A percentile compares a stretch with the other conserved stretches of the same genome.
phyloP scores from a whole-genome alignment of 2,797 vertebrate genomes.

The Rhadinocentrus ornatus region DNA sequence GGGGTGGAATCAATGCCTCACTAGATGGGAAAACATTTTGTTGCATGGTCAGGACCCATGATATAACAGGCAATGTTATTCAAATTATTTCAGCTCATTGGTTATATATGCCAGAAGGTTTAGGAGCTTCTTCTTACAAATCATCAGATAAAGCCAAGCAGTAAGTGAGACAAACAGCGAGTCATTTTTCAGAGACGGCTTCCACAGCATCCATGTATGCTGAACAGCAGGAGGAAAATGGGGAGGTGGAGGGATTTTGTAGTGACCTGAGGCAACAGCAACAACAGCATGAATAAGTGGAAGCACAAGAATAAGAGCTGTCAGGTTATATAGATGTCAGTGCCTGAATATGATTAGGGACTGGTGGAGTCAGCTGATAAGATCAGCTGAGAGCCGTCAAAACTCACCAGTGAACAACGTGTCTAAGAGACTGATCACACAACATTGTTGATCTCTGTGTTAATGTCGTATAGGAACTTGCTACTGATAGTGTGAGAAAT shows the following conservation, averaged over 20 bases:
- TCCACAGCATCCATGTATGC: conserved; percentile 42
- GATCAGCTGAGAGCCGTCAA: conserved; percentile 19
- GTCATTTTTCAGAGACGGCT: conserved; percentile 40
- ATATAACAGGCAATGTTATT: not conserved
- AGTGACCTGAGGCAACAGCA: conserved; percentile 30
- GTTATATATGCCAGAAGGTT: not conserved
- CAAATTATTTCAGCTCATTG: not conserved
- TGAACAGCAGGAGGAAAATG: conserved; percentile 30
- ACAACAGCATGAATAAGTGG: conserved; percentile 24
- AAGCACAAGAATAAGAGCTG: conserved; percentile 25
- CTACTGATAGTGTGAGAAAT: conserved; percentile 24
- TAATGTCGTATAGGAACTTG: conserved; percentile 11
- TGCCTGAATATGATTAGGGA: conserved; percentile 9
- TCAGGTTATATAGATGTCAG: conserved; percentile 28
- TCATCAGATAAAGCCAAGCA: conserved; percentile 4
- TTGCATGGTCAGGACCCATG: not conserved
- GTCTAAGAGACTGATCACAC: conserved; percentile 14
- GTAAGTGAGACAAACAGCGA: conserved; percentile 23
- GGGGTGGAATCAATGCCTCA: not conserved
- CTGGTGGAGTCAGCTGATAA: conserved; percentile 15
- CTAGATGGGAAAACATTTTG: not conserved
- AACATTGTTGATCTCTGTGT: conserved; percentile 20
- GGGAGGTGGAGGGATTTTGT: conserved; percentile 17
- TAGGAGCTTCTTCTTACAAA: not conserved
- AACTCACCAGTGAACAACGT: conserved; percentile 13